These are phyloP conservation scores for Spodoptera littoralis DNA, from an alignment of 2,888 invertebrate species.

Conservation along the genomic window DNA sequence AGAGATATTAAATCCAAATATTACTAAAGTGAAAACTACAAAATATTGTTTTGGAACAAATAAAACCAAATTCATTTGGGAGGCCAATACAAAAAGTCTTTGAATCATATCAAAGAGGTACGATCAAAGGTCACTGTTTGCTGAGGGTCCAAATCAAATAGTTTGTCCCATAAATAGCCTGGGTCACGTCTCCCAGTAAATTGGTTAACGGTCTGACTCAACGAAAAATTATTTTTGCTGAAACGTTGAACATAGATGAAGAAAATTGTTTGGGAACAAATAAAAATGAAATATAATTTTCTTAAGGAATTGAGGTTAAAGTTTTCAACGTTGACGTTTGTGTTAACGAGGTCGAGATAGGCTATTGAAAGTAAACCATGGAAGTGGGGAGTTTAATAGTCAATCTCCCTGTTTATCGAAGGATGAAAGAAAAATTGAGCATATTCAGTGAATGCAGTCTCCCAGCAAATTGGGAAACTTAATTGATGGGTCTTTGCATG, in stretches of 20 bases:
- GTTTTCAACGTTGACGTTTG: conserved; percentile 45
- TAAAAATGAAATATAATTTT: conserved; percentile 58
- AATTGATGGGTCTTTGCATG: conserved; percentile 1
- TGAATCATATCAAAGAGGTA: conserved; percentile 54
- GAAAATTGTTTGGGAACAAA: conserved; percentile 59
- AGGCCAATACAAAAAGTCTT: conserved; percentile 57
- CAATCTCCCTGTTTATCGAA: conserved; percentile 31
- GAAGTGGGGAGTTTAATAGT: conserved; percentile 38
- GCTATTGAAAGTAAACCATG: conserved; percentile 35
- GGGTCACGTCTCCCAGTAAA: conserved; percentile 61
- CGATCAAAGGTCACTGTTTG: conserved; percentile 62
- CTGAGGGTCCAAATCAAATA: conserved; percentile 61
- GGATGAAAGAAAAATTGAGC: conserved; percentile 26
- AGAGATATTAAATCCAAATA: conserved; percentile 28
- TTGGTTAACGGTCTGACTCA: conserved; percentile 59
- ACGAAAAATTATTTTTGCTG: conserved; percentile 60
- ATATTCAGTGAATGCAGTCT: not conserved
- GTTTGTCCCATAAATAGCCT: conserved; percentile 62
- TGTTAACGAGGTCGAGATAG: conserved; percentile 46
- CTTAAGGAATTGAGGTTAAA: conserved; percentile 46
- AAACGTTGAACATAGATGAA: conserved; percentile 45
- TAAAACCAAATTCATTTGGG: conserved; percentile 55
- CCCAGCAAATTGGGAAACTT: conserved; percentile 5
- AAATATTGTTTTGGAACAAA: conserved; percentile 52
- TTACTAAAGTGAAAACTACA: conserved; percentile 35